Base-by-base conservation (phyloP, 2,888 invertebrate species). In the Leptogaster cylindrica region DNA sequence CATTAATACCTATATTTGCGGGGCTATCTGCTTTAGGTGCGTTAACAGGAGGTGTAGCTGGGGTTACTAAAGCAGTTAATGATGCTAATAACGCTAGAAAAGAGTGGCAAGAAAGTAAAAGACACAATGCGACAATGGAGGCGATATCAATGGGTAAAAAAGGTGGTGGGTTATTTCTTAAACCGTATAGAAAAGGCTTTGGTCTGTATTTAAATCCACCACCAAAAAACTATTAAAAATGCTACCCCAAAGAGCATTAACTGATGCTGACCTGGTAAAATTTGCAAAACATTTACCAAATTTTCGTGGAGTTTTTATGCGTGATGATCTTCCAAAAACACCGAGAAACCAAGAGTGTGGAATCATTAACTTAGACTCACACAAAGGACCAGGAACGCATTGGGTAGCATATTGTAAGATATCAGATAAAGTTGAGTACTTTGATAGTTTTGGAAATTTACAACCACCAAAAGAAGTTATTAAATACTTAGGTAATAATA, bases 101-200 rank as follows among this genome's bases (percentile, higher is more conserved):
- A 65, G 51, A 75, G 69, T 70, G 77, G 31, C 66, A 69, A n/a
- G 77, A 79, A 72, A 70, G 61, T 23, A 36, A 72, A 63, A 70
- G 76, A 14, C 78, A 77, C 66, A 78, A 78, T 69, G 65, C 71
- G 69, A 70, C 68, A 6, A 77, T 78, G 76, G 78, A 79, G 73
- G 71, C 74, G 10, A 75, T 76, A 20, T 75, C 74, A 27, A 41
- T 77, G 5, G 31, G 31, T 7, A 31, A 31, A 8, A 41, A 50
- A 36, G 76, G 77, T 7, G 75, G 74, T 70, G 77, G 77, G 12
- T 33, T 76, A 39, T 72, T 70, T 68, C 52, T 77, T 3, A 75
- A 74, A 68, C 74, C 75, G 41, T 72, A 75, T 69, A 73, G 69
- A 65, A 66, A 66, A 52, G 52, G 55, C 14, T 27, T 55, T n/a